Evolutionary conservation across 2,113 vertebrate species (phyloP), one percentile per base, ranked within the genome.

Genomic region (Girardinichthys multiradiatus): DNA sequence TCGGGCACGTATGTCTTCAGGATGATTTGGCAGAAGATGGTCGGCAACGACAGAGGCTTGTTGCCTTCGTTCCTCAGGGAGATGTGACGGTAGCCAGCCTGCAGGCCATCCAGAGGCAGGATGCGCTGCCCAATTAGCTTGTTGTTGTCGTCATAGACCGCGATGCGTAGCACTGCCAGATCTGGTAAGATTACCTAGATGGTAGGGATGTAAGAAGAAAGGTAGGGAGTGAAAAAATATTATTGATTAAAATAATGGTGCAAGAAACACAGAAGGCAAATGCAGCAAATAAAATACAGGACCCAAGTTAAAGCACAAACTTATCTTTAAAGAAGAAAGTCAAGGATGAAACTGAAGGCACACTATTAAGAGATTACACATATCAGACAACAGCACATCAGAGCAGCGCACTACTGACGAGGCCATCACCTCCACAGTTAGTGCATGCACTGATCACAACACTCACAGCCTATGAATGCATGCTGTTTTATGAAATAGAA

Each of bases 1-100:
- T 99, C 98, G 76, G 98, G 98, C 78, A 99, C 98, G 0, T 99
- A 99, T 64, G 98, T 99, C 94, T 99, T 99, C 65, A 99, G 96
- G 74, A 99, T 97, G 90, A 99, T 99, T 90, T 98, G 97, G 94
- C 98, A 99, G 95, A 99, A 99, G 86, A 99, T 91, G 0, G 98
- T 99, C 73, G 98, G 97, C 76, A 99, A 91, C 2, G 98, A 99
- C 64, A 99, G 94, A 0, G 97, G 97, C 76, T 99, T 99, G 93
- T 99, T 99, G 82, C 98, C 98, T 79, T 99, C 98, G 10, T 99
- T 99, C 73, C 98, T 93, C 74, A 99, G 95, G 12, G 98, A 99
- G 87, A 99, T 99, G 92, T 99, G 98, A 64, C 98, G 92, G 88
- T 98, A 99, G 33, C 98, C 98, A 1, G 98, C 98, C 81, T 99